A percentile compares a stretch with the other conserved stretches of the same genome.
phyloP scores from a whole-genome alignment of 2,888 invertebrate species.

The Brachynemurus nebulosus region DNA sequence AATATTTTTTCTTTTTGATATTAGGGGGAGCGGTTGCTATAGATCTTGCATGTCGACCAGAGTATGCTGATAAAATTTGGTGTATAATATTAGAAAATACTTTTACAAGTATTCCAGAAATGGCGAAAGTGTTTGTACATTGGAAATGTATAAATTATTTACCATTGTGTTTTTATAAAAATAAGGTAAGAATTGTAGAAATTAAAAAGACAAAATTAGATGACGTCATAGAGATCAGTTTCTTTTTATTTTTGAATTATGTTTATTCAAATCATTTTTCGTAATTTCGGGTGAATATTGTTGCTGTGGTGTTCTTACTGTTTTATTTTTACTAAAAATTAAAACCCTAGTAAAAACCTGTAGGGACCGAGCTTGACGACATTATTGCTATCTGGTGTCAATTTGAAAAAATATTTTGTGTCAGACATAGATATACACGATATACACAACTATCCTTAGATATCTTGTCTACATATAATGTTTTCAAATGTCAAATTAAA shows the following conservation, averaged over 20 bases:
- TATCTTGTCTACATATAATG: no score
- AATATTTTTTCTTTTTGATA: slow-evolving; percentile 26
- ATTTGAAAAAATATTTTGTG: no score
- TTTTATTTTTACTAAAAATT: no score
- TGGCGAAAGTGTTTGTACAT: slow-evolving; percentile 72
- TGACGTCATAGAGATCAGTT: neutral
- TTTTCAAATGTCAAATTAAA: no score
- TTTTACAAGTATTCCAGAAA: slow-evolving; percentile 87
- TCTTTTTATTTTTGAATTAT: neutral
- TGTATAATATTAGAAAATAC: slow-evolving; percentile 88
- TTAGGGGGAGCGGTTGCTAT: slow-evolving; percentile 85
- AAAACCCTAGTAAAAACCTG: no score
- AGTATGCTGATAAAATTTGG: slow-evolving; percentile 67
- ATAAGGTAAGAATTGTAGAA: slow-evolving; percentile 49
- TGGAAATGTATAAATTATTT: slow-evolving; percentile 58
- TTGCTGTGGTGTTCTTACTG: no score
- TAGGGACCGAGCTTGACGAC: no score
- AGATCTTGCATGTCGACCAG: slow-evolving; percentile 62
- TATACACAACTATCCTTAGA: no score
- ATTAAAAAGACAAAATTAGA: neutral
- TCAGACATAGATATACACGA: no score
- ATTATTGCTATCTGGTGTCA: no score
- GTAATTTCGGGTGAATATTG: no score
- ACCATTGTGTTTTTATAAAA: slow-evolving; percentile 77
- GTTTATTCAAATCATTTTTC: neutral